Base-by-base conservation (phyloP, 2,797 vertebrate species). In the Nothura maculosa region DNA sequence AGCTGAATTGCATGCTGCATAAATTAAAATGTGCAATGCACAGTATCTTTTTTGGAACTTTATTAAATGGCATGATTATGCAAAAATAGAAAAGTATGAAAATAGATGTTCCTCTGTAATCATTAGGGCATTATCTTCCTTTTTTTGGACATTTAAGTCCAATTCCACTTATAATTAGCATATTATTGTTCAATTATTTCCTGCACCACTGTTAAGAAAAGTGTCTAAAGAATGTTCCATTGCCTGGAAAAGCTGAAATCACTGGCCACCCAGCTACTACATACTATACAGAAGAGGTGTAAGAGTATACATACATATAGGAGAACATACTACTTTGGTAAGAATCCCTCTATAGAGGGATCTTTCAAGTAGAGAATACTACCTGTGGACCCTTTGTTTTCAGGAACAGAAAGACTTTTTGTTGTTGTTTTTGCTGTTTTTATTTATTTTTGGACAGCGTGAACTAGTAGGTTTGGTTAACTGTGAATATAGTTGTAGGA, bases 31-130 rank as follows among this genome's bases (percentile, higher is more conserved):
- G 92, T 91, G 83, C 84, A 47, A 16, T 63, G 43, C 76, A 10
- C 9, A 73, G 66, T 83, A 72, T 96, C 76, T 83, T 81, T 88
- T 74, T 69, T 91, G 82, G n/a, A 72, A 87, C 63, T 85, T 96
- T 94, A 95, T 96, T 96, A 96, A 96, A 87, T 88, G 62, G 32
- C 21, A 7, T 88, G 94, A 96, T 97, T 96, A 94, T 94, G 95
- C 87, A 94, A 85, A 90, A 96, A 69, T 57, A 87, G 17, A 38
- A 48, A 79, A 81, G 38, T 91, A 78, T 76, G 94, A 89, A 96
- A 96, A 94, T 47, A 91, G 84, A 74, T 4, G 6, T 66, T 78
- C 27, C 20, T 11, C 38, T 79, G 63, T 86, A 87, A 78, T 94
- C 73, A 70, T 95, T 94, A 40, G 14, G 76, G 30, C 82, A 67